phyloP scores from a whole-genome alignment of 2,888 invertebrate species.

The Xanthia icteritia region DNA sequence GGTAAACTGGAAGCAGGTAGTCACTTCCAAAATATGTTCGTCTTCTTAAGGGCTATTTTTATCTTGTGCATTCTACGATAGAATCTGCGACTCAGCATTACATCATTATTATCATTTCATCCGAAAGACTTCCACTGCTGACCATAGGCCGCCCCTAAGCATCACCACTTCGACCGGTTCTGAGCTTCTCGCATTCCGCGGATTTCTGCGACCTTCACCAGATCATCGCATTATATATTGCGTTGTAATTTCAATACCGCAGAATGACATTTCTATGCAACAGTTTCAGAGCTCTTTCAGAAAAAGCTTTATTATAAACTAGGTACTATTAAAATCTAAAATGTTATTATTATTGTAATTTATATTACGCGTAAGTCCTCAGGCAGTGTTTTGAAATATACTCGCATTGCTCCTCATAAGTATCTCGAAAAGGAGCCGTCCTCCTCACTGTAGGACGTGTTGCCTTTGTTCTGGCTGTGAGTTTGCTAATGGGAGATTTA shows the following conservation, averaged over 20 bases:
- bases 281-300: not conserved
- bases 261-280: not conserved
- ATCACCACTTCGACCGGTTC: no score
- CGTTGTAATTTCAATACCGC: not conserved
- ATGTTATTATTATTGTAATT: not conserved
- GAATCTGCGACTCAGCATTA: no score
- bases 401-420: slow-evolving; percentile 67
- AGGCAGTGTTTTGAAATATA: slow-evolving; percentile 69
- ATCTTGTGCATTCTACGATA: no score
- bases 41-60: no score
- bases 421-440: not conserved
- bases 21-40: no score
- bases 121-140: no score
- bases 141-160: no score
- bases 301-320: not conserved
- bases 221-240: no score
- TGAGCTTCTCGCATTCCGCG: no score
- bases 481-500: not conserved
- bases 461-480: rapidly evolving
- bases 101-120: no score
- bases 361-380: slow-evolving; percentile 67
- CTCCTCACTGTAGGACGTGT: not conserved
- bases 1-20: no score
- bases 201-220: no score
- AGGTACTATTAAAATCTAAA: not conserved